Evolutionary conservation across 2,113 vertebrate genomes (phyloP), one percentile per base, ranked within the genome.

Genomic region (Shinisaurus crocodilurus): DNA sequence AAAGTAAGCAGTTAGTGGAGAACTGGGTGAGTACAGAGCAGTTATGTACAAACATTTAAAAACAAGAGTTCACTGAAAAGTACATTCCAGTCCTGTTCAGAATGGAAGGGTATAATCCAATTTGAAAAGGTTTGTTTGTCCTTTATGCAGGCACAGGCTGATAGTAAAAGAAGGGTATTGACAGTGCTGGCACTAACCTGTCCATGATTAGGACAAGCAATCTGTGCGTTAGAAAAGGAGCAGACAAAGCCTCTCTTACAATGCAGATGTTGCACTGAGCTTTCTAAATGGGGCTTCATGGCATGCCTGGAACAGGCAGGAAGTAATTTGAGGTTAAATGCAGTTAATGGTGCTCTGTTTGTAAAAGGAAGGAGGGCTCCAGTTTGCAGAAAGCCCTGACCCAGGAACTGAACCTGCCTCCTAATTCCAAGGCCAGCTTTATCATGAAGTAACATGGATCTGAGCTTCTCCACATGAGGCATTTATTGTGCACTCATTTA

Each of bases 21-120:
- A 93, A 80, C 88, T 88, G 87, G 32, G 40, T 91, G 77, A 91
- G 88, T 87, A 93, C 48, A 82, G 16, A 57, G 27, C 23, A 57
- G 85, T 37, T 16, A 95, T 94, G 83, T 91, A 93, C 93, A 91
- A 89, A 85, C 93, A 65, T 91, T 93, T 93, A 93, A 85, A 95
- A 94, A 89, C 93, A 93, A 94, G 91, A 88, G 83, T 87, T 92
- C 75, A 43, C 88, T 89, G 95, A 88, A 69, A 92, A 67, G 60
- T 84, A 88, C 89, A 90, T 94, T 95, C 76, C 82, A 92, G 86
- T 77, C 54, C 77, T 25, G 43, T 85, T 90, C 48, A 48, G 16
- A 88, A 84, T 85, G 75, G 85, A 27, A 89, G 43, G 82, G 74
- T 88, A 54, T 81, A 94, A 93, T 88, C 83, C 50, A 92, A 70